Percentiles rank a stretch among this genome's conserved stretches.
Evolutionary conservation across 2,888 invertebrate genomes (phyloP).

Genomic region (Steinernema carpocapsae): DNA sequence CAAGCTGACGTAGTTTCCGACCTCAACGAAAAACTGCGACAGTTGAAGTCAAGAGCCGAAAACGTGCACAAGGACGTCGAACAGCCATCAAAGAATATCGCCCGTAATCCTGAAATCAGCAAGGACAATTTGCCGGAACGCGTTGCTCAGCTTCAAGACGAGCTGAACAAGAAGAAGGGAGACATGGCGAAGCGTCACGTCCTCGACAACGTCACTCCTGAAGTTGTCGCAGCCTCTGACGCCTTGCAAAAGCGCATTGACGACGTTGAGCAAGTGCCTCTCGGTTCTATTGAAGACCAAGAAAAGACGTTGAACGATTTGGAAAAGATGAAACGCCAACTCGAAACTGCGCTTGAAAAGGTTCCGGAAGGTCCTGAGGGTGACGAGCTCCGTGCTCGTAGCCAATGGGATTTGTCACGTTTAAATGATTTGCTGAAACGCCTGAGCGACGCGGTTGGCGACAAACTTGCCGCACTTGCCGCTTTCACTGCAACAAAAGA

Average conservation of each 20-base stretch:
- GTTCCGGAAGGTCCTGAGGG: slow-evolving; percentile 39
- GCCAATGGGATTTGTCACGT: slow-evolving; percentile 51
- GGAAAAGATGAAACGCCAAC: slow-evolving; percentile 14
- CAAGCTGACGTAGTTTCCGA: background rate
- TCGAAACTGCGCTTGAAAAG: slow-evolving; percentile 36
- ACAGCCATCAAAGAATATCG: slow-evolving; percentile 44
- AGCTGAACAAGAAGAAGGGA: slow-evolving; percentile 43
- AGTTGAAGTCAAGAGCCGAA: slow-evolving; percentile 36
- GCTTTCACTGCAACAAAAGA: slow-evolving; percentile 52
- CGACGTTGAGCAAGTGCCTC: slow-evolving; percentile 13
- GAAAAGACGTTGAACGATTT: slow-evolving; percentile 28
- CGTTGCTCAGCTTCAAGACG: slow-evolving; percentile 16
- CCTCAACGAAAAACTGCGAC: slow-evolving; percentile 17
- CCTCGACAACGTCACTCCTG: slow-evolving; percentile 37
- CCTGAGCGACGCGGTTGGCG: slow-evolving; percentile 50
- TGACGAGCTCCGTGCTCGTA: slow-evolving; percentile 50
- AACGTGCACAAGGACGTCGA: slow-evolving; percentile 40
- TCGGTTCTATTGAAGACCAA: background rate
- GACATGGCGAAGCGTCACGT: slow-evolving; percentile 40
- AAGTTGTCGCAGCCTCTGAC: slow-evolving; percentile 35
- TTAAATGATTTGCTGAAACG: slow-evolving; percentile 50
- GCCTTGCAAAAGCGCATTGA: slow-evolving; percentile 39
- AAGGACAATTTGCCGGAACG: slow-evolving; percentile 39
- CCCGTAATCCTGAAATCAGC: slow-evolving; percentile 40
- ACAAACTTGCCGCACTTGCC: slow-evolving; percentile 53